Evolutionary conservation across 2,888 invertebrate species (phyloP).

Genomic region (Odontothrips loti): DNA sequence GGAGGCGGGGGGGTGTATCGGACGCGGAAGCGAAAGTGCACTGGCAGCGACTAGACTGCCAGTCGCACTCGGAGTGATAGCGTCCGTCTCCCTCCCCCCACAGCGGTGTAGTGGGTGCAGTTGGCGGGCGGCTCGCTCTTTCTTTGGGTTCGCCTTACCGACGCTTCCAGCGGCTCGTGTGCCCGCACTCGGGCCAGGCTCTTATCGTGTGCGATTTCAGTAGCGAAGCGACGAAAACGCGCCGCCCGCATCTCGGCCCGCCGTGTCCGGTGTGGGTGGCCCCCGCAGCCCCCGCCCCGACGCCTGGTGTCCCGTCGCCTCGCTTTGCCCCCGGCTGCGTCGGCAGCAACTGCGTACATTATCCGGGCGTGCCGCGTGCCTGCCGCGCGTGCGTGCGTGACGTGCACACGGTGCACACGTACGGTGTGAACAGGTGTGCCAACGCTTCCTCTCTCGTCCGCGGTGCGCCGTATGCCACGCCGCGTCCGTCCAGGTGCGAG

Average conservation of each 20-base stretch:
- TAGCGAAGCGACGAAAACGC: too few species aligned
- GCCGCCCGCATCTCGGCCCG: too few species aligned
- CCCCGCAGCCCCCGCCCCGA: too few species aligned
- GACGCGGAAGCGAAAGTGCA: constrained; percentile 8
- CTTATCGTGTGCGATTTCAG: not conserved
- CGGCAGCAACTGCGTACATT: too few species aligned
- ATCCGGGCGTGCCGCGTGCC: not conserved
- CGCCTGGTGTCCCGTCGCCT: not conserved
- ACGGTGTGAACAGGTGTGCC: not conserved
- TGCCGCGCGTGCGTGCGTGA: not conserved
- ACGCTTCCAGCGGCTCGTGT: not conserved
- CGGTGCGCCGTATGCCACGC: too few species aligned
- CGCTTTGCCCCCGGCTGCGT: not conserved
- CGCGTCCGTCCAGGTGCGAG: not conserved
- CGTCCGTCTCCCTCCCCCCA: too few species aligned
- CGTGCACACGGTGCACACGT: not conserved
- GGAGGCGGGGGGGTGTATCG: not conserved
- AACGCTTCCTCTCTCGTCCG: constrained; percentile 15
- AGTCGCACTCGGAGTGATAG: not conserved
- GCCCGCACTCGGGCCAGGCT: not conserved
- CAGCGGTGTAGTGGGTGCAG: too few species aligned
- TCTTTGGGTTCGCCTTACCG: not conserved
- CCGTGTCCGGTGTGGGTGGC: too few species aligned
- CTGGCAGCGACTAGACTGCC: not conserved
- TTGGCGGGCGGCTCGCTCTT: not conserved